Evolutionary conservation across 2,113 vertebrate genomes (phyloP).

Genomic region (Ciconia boyciana): DNA sequence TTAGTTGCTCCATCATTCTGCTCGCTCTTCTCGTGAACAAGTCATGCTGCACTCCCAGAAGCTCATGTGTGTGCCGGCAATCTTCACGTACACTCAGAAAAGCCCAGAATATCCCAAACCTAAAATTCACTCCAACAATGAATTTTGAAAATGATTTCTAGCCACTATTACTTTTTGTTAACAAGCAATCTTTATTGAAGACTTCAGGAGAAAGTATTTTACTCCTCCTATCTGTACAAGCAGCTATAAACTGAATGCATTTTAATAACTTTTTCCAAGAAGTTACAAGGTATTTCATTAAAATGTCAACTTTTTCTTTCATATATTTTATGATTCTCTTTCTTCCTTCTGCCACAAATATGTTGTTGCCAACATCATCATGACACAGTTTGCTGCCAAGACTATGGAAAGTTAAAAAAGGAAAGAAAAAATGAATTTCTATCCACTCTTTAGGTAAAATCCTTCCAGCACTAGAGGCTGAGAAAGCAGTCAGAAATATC

Average conservation of each 20-base stretch:
- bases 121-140: background rate
- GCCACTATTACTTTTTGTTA: background rate
- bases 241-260: constrained; percentile 13
- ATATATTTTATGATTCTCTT: constrained; percentile 57
- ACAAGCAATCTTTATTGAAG: background rate
- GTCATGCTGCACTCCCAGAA: background rate
- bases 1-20: background rate
- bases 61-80: background rate
- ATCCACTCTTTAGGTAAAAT: constrained; percentile 48
- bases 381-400: constrained; percentile 64
- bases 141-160: background rate
- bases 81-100: background rate
- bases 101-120: background rate
- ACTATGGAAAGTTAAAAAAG: constrained; percentile 55
- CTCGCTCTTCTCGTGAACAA: background rate
- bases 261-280: constrained; percentile 51
- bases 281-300: constrained; percentile 63
- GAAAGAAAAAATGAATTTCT: constrained; percentile 46
- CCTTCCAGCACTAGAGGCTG: constrained; percentile 49
- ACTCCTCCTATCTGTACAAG: background rate
- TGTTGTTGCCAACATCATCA: constrained; percentile 66
- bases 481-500: constrained; percentile 63
- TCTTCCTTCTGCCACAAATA: constrained; percentile 65
- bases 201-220: background rate
- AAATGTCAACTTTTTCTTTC: constrained; percentile 62